These are phyloP conservation scores for Actinemys pallida DNA, from an alignment of 2,113 vertebrate species.

Conservation along the genomic window DNA sequence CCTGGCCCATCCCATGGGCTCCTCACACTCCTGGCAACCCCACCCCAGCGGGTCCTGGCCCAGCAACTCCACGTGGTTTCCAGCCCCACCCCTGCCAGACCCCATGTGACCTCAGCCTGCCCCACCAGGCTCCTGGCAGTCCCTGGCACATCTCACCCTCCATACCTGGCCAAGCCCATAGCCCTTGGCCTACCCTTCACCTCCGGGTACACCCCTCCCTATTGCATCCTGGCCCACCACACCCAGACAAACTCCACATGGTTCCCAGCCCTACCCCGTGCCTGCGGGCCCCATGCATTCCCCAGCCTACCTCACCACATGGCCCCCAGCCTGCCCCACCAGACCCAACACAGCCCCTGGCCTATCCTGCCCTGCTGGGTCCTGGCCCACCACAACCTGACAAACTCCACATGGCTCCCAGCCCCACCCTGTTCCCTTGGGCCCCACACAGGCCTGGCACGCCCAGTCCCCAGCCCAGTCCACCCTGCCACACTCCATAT, in stretches of 20 bases:
- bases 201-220: not conserved
- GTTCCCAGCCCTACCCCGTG: too few species aligned
- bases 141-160: not conserved
- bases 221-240: not conserved
- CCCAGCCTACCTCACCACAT: not conserved
- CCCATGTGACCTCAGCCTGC: too few species aligned
- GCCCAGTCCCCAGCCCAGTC: not conserved
- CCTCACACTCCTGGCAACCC: too few species aligned
- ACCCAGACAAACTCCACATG: too few species aligned
- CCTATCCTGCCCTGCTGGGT: not conserved
- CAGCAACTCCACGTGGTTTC: too few species aligned
- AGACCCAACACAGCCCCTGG: not conserved
- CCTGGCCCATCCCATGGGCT: too few species aligned
- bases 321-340: not conserved
- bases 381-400: not conserved
- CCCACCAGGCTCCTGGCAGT: not conserved
- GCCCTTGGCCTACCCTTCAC: too few species aligned
- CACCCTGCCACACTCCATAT: not conserved
- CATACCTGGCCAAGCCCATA: accelerated
- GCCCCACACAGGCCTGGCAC: not conserved
- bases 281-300: too few species aligned
- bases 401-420: not conserved
- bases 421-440: too few species aligned
- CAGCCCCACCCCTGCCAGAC: too few species aligned
- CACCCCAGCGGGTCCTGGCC: not conserved